Conservation (phyloP, 2,888 invertebrate species). For the Cataglyphis altisquamis region DNA sequence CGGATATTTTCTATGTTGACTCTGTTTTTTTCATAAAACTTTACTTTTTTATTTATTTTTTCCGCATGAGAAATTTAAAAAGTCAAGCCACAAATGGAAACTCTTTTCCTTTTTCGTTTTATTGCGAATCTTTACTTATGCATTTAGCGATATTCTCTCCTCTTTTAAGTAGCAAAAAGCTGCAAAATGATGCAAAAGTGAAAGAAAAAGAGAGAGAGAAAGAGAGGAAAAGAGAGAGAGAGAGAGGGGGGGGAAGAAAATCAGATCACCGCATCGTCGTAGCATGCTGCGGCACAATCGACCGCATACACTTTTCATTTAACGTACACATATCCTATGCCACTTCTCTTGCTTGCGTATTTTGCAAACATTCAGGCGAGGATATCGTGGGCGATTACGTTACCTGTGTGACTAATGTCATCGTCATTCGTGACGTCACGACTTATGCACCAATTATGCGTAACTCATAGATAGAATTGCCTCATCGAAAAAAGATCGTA, state of each 20-base stretch:
- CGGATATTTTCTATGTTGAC: background rate
- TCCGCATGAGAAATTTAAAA: background rate
- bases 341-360: conserved; percentile 6
- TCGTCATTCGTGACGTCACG: conserved; percentile 3
- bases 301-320: conserved; percentile 36
- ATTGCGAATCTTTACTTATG: background rate
- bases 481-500: background rate
- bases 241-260: background rate
- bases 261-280: conserved; percentile 20
- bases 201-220: background rate
- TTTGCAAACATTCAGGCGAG: background rate
- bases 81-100: background rate
- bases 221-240: too few species aligned
- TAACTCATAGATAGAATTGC: background rate
- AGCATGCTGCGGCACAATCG: conserved; percentile 38
- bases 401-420: background rate
- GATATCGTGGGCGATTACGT: conserved; percentile 12
- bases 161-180: background rate
- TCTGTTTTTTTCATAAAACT: background rate
- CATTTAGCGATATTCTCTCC: background rate
- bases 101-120: background rate
- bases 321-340: conserved; percentile 1
- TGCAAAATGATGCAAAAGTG: conserved; percentile 1
- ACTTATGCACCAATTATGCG: background rate
- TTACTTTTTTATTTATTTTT: background rate